Base-by-base conservation (phyloP, 2,797 vertebrate genomes). In the Hozukius guyotensis region DNA sequence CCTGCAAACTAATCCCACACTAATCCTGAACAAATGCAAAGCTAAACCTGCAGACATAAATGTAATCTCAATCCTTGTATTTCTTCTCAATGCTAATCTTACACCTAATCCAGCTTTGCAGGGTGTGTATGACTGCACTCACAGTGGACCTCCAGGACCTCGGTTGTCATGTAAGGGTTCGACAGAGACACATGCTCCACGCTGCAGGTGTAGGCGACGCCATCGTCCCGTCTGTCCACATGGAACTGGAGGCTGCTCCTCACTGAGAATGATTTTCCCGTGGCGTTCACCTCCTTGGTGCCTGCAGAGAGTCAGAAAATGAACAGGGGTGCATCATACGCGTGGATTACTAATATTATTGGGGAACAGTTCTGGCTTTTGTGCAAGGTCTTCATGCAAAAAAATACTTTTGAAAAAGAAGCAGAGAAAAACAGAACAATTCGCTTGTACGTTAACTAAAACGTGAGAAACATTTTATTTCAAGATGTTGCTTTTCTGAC, bases 81-180 rank as follows among this genome's bases (percentile, higher is more conserved):
- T 93, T 79, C 76, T 89, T 83, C 80, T 90, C 86, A 77, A 60
- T 85, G 38, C 83, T 87, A 89, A 92, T 90, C 80, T 84, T 13
- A 20, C 18, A n/a, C 78, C 66, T 85, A 88, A 92, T 89, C 87
- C 85, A 72, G 70, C 10, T 88, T 86, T 85, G 68, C 72, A 53
- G 20, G 42, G 36, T 46, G 78, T 69, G 60, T 72, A 29, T 61
- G 67, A 77, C 73, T 68, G 67, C 85, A 98, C 98, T 99, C 96
- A 99, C 98, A 99, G 94, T 99, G 97, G 92, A 99, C 98, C 96
- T 98, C 97, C 96, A 99, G 96, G 89, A 98, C 97, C 94, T 99
- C 98, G 46, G 96, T 98, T 85, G 97, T 97, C 94, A 97, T 96
- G 93, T 99, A 97, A 70, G 98, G 97, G 72, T 96, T 96, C 64